Evolutionary conservation across 2,113 vertebrate genomes (phyloP).

Genomic region (Eptesicus fuscus): DNA sequence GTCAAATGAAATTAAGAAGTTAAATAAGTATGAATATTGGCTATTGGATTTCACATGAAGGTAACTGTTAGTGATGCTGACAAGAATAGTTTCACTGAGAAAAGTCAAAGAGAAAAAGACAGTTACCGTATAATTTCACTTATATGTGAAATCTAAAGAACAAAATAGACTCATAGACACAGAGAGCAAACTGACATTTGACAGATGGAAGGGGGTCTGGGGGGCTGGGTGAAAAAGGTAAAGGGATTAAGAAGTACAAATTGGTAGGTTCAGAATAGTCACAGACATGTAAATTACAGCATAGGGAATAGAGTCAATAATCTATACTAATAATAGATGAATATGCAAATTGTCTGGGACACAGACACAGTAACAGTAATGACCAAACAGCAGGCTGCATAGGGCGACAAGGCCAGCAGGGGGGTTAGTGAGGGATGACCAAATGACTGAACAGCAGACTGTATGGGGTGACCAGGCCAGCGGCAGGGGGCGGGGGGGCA

Average conservation of each 20-base stretch:
- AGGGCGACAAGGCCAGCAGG: too few species aligned
- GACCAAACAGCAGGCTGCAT: too few species aligned
- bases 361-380: too few species aligned
- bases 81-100: background rate
- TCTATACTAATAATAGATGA: too few species aligned
- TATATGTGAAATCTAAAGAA: background rate
- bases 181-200: background rate
- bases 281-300: background rate
- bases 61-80: background rate
- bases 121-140: background rate
- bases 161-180: background rate
- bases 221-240: background rate
- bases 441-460: too few species aligned
- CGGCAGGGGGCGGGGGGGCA: too few species aligned
- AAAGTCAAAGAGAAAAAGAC: background rate
- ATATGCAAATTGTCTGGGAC: too few species aligned
- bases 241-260: background rate
- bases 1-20: background rate
- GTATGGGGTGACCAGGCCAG: too few species aligned
- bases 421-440: too few species aligned
- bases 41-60: background rate
- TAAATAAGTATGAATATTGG: background rate
- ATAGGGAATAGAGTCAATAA: background rate
- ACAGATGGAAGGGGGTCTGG: background rate
- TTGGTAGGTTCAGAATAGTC: background rate